Percentiles rank a stretch among this genome's conserved stretches.
phyloP scores from a whole-genome alignment of 2,113 vertebrate genomes.

The Mus pahari region DNA sequence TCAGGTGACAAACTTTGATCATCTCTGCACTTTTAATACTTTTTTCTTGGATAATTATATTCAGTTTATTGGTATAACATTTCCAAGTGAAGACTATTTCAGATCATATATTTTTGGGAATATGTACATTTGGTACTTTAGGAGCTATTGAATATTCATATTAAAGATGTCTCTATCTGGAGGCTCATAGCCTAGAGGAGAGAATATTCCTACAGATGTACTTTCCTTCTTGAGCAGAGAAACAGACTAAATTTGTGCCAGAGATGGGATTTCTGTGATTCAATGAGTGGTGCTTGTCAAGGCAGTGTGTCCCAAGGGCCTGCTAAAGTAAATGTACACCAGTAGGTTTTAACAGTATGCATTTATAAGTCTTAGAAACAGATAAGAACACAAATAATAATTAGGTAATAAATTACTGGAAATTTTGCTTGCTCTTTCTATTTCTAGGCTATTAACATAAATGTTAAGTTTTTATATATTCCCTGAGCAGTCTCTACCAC shows the following conservation, averaged over 20 bases:
- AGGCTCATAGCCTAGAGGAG: background rate
- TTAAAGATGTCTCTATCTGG: background rate
- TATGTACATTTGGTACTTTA: background rate
- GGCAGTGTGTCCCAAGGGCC: background rate
- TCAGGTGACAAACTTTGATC: background rate
- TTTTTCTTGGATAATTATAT: background rate
- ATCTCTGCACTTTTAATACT: background rate
- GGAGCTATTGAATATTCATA: background rate
- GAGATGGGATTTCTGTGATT: background rate
- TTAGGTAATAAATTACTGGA: background rate
- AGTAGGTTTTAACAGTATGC: constrained; percentile 16
- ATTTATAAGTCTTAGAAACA: background rate
- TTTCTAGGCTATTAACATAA: constrained; percentile 30
- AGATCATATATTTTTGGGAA: background rate
- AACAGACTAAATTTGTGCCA: background rate
- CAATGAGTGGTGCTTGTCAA: background rate
- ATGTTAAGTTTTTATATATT: constrained; percentile 46
- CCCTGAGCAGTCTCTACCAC: background rate
- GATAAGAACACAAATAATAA: constrained; percentile 26
- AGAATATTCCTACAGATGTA: background rate
- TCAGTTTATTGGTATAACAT: background rate
- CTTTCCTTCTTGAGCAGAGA: background rate
- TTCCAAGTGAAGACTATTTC: background rate
- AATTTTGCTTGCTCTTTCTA: background rate
- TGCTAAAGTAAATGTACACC: background rate